Base-by-base conservation (phyloP, 2,888 invertebrate genomes). In the Cryptophagus acutangulus region DNA sequence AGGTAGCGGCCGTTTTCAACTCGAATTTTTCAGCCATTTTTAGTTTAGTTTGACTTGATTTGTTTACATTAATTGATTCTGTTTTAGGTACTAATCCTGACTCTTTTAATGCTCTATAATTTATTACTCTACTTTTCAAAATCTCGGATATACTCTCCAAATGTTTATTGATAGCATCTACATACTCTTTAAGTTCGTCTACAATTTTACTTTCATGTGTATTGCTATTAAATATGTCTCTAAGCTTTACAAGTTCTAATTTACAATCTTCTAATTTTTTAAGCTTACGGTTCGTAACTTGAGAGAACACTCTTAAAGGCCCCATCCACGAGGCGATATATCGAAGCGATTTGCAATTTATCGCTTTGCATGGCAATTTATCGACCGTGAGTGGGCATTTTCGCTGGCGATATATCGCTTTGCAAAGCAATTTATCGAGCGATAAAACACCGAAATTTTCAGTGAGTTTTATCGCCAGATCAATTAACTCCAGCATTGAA, bases 11-110 rank as follows among this genome's bases (percentile, higher is more conserved):
- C 6, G 42, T 49, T 38, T 36, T 43, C 18, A 54, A 40, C 36
- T 51, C 46, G 43, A 55, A 52, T 43, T 48, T 51, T 37, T 44
- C 41, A 9, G 33, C 29, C 40, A 48, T n/a, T n/a, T n/a, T n/a
- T n/a, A n/a, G n/a, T n/a, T n/a, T n/a, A n/a, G n/a, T n/a, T 49
- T n/a, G n/a, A n/a, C n/a, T n/a, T n/a, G n/a, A n/a, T n/a, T n/a
- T n/a, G n/a, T n/a, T n/a, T n/a, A n/a, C n/a, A n/a, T n/a, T 20
- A 20, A 6, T 13, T 10, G 24, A 20, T 8, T 20, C 24, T 20
- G 6, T 12, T 8, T n/a, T 29, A 6, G 6, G 6, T 20, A 20
- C 24, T 20, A 8, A 6, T 6, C n/a, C n/a, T 20, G 24, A 20
- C 24, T 20, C 24, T 26, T 9, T 12, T 10, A n/a, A 9, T 28